Percentiles rank a stretch among this genome's conserved stretches.
Conservation (phyloP, 2,888 invertebrate species). For the Thymelicus lineola region DNA sequence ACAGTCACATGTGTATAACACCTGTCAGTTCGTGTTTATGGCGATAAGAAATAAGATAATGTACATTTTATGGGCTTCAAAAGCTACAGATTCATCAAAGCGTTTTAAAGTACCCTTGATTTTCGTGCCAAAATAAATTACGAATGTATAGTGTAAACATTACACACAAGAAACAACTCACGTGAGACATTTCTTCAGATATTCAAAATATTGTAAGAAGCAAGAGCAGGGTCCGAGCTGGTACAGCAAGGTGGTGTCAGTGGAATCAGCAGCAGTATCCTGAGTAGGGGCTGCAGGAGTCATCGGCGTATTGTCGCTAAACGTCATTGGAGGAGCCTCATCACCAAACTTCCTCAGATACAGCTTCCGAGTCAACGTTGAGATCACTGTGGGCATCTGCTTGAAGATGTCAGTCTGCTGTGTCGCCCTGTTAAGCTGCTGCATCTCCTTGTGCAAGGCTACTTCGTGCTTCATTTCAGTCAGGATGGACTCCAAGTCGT, state of each 20-base stretch:
- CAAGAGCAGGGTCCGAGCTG: slow-evolving; percentile 58
- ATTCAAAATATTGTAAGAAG: slow-evolving; percentile 57
- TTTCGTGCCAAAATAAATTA: slow-evolving; percentile 6
- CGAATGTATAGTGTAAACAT: background rate
- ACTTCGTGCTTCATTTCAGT: slow-evolving; percentile 67
- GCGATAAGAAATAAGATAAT: background rate
- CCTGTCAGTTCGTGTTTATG: slow-evolving; percentile 18
- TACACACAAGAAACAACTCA: slow-evolving; percentile 45
- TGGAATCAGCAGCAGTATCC: slow-evolving; percentile 2
- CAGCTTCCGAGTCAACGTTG: slow-evolving; percentile 64
- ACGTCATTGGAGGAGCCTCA: background rate
- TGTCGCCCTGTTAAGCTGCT: slow-evolving; percentile 54
- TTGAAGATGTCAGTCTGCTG: slow-evolving; percentile 58
- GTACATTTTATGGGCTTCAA: slow-evolving; percentile 1
- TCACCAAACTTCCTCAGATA: slow-evolving; percentile 57
- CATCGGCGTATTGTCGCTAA: slow-evolving; percentile 1
- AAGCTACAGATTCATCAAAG: background rate
- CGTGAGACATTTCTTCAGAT: slow-evolving; percentile 61
- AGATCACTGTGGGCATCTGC: slow-evolving; percentile 61
- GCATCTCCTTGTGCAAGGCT: slow-evolving; percentile 60
- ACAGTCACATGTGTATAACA: background rate
- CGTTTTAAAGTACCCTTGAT: slow-evolving; percentile 1
- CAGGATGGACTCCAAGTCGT: slow-evolving; percentile 67
- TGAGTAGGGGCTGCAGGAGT: slow-evolving; percentile 10
- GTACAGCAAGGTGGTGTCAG: slow-evolving; percentile 48